These are phyloP conservation scores for Acanthis flammea DNA, from an alignment of 2,797 vertebrate genomes.

Conservation along the genomic window DNA sequence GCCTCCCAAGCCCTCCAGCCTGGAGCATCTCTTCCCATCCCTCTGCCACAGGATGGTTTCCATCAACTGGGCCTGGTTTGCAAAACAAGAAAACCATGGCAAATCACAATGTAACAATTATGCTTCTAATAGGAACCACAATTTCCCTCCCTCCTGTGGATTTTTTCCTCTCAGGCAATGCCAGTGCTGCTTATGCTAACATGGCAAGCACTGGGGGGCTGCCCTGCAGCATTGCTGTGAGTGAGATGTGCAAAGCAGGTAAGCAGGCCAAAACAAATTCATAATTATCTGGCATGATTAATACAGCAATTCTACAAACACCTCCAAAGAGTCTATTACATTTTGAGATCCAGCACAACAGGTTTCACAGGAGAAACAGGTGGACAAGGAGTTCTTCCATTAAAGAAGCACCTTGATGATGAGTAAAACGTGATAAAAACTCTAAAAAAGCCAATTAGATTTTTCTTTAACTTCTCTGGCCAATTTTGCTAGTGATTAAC, in stretches of 20 bases:
- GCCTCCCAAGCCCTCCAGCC: not conserved
- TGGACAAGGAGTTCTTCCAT: not conserved
- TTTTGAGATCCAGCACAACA: not conserved
- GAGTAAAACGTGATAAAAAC: not conserved
- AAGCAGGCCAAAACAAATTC: not conserved
- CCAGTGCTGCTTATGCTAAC: not conserved
- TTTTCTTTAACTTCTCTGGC: not conserved
- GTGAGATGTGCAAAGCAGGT: not conserved
- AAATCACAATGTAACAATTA: not conserved
- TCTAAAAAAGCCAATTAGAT: not conserved
- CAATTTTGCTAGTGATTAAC: constrained; percentile 9
- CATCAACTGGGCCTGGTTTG: not conserved
- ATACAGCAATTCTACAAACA: not conserved
- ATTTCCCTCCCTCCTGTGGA: not conserved
- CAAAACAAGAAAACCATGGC: not conserved
- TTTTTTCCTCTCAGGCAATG: not conserved
- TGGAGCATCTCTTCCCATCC: not conserved
- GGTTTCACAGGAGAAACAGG: not conserved
- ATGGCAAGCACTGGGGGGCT: not conserved
- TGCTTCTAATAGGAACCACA: not conserved
- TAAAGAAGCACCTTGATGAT: rapidly evolving
- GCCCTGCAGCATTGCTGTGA: not conserved
- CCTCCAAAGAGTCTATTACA: not conserved
- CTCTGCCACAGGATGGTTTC: not conserved
- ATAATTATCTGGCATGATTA: not conserved